Base-by-base conservation (phyloP, 2,888 invertebrate genomes). In the Drosophila kuntzei region DNA sequence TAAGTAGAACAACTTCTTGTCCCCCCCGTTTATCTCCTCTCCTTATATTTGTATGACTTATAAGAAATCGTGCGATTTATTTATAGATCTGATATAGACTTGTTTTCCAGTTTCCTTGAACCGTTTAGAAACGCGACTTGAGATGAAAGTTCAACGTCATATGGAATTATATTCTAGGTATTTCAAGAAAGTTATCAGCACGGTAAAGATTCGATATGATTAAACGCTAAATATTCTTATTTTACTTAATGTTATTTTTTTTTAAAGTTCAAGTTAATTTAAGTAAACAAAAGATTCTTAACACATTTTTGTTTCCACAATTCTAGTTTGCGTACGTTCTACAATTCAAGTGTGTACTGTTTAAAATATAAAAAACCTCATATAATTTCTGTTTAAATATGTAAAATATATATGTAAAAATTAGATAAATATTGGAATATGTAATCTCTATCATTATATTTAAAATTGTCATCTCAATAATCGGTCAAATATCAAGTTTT, bases 11-110 rank as follows among this genome's bases (percentile, higher is more conserved):
- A 34, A 20, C n/a, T 14, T 47, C 11, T 29, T 7, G 12, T 7
- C 3, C 3, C 16, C 29, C 18, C 9, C 3, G 8, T 44, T 5
- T 2, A 27, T 6, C 27, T 14, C 1, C 9, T 34, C 9, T n/a
- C n/a, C 7, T 12, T 9, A 9, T 18, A 39, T 53, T 53, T 53
- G 39, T 20, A 16, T 5, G 32, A 18, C 18, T 39, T n/a, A 29
- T 18, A 5, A 18, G 18, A 29, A 20, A 18, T 39, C 29, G 29
- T 39, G 39, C 18, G 29, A 41, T 29, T 32, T 54, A 54, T 41
- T 54, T 54, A 16, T 51, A 51, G 50, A 51, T 51, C 20, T 14
- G 5, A 16, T 37, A 37, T 36, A 37, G 25, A 37, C 11, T 25
- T 36, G 47, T 16, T 18, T 16, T 29, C 6, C 18, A 36, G 36